phyloP scores from a whole-genome alignment of 2,888 invertebrate genomes.

The Molorchus minor region DNA sequence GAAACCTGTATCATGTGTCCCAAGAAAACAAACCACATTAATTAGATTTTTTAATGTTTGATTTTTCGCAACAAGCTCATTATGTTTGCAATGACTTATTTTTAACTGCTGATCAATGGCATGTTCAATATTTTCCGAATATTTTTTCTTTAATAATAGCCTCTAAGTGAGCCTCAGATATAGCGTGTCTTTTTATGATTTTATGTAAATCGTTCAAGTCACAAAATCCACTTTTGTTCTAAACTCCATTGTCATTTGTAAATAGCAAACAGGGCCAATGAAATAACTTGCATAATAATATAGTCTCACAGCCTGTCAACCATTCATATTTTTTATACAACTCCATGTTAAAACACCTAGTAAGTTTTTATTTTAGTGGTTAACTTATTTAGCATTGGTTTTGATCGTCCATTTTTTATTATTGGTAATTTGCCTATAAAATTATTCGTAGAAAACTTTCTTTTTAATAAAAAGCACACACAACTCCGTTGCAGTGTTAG shows the following conservation, averaged over 20 bases:
- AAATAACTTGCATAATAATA: slow-evolving; percentile 21
- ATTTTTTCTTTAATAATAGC: slow-evolving; percentile 5
- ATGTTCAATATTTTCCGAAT: not conserved
- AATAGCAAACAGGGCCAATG: slow-evolving; percentile 18
- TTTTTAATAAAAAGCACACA: too few relatives aligned
- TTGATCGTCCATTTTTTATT: too few relatives aligned
- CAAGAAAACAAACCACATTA: not conserved
- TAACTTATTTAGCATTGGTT: not conserved
- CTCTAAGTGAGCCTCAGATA: slow-evolving; percentile 18
- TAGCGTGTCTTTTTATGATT: slow-evolving; percentile 6
- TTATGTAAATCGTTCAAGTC: slow-evolving; percentile 9
- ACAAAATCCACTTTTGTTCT: slow-evolving; percentile 13
- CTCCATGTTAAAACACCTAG: slow-evolving; percentile 4
- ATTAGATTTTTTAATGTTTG: not conserved
- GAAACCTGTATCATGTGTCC: too few relatives aligned
- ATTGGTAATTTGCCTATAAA: too few relatives aligned
- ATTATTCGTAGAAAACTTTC: too few relatives aligned
- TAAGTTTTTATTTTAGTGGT: slow-evolving; percentile 8
- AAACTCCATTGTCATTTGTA: not conserved
- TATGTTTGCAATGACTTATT: not conserved
- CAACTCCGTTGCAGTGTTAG: too few relatives aligned
- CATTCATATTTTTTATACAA: slow-evolving; percentile 8
- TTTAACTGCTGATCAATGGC: not conserved
- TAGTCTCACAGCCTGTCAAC: slow-evolving; percentile 16
- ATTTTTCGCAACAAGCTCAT: not conserved